These are phyloP conservation scores for Rana temporaria DNA, from an alignment of 2,113 vertebrate species.

Conservation along the genomic window DNA sequence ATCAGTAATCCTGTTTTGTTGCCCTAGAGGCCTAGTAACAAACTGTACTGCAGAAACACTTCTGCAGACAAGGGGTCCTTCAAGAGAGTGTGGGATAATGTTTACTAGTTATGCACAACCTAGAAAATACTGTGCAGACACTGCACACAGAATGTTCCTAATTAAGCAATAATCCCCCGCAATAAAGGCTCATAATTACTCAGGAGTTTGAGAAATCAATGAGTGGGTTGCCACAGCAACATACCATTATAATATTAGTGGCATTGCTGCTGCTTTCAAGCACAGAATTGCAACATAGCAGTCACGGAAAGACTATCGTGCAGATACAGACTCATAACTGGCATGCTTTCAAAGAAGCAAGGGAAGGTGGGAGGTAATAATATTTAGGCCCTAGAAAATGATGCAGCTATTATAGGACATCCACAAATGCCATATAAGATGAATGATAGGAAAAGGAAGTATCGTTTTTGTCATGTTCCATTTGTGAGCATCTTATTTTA, in stretches of 20 bases:
- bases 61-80: neutral
- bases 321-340: neutral
- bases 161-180: conserved; percentile 47
- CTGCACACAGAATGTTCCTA: conserved; percentile 10
- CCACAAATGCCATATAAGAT: no score
- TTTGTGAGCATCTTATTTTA: no score
- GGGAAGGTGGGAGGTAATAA: no score
- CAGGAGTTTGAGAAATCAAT: conserved; percentile 13
- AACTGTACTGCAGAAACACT: neutral
- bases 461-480: no score
- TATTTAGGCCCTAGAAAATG: no score
- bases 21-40: neutral
- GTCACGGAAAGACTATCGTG: neutral
- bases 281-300: conserved; percentile 33
- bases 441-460: no score
- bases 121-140: neutral
- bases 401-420: no score
- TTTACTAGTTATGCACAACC: neutral
- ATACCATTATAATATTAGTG: conserved; percentile 27
- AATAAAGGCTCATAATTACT: conserved; percentile 48
- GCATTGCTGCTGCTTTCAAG: conserved; percentile 37
- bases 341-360: no score
- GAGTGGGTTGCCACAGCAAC: conserved; percentile 46
- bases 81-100: neutral
- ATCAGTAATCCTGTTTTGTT: no score